Evolutionary conservation across 2,888 invertebrate species (phyloP).

Genomic region (Galeruca laticollis): DNA sequence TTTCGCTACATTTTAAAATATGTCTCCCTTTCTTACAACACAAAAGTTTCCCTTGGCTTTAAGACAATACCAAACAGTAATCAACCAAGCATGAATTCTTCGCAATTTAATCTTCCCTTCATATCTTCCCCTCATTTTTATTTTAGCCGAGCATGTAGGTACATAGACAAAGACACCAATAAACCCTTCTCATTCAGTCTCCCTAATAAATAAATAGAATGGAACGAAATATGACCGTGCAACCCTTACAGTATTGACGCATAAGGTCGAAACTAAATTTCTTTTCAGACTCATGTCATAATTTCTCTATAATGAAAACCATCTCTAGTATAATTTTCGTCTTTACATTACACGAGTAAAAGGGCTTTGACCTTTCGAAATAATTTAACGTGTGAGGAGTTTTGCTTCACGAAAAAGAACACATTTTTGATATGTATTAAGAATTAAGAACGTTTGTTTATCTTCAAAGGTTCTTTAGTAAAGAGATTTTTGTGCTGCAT

Average conservation of each 20-base stretch:
- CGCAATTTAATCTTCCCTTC: conserved; percentile 42
- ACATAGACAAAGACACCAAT: conserved; percentile 48
- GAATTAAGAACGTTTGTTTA: no score
- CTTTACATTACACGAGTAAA: conserved; percentile 16
- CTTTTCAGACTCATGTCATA: conserved; percentile 16
- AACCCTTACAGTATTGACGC: background rate
- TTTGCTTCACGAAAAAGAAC: background rate
- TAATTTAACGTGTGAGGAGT: conserved; percentile 7
- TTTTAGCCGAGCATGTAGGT: conserved; percentile 47
- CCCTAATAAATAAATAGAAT: conserved; percentile 18
- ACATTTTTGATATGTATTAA: no score
- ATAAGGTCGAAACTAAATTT: conserved; percentile 9
- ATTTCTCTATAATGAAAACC: conserved; percentile 26
- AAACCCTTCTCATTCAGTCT: conserved; percentile 46
- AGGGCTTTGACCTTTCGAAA: conserved; percentile 32
- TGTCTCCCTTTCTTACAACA: conserved; percentile 1
- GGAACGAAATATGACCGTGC: background rate
- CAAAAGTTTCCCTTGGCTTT: conserved; percentile 17
- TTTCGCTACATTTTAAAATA: conserved; percentile 12
- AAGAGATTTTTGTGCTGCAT: no score
- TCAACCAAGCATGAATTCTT: conserved; percentile 30
- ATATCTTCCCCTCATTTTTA: conserved; percentile 35
- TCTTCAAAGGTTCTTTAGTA: no score
- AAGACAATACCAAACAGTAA: conserved; percentile 29
- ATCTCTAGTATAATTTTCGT: conserved; percentile 25